Evolutionary conservation across 2,888 invertebrate genomes (phyloP).

Genomic region (Choreutis nemorana): DNA sequence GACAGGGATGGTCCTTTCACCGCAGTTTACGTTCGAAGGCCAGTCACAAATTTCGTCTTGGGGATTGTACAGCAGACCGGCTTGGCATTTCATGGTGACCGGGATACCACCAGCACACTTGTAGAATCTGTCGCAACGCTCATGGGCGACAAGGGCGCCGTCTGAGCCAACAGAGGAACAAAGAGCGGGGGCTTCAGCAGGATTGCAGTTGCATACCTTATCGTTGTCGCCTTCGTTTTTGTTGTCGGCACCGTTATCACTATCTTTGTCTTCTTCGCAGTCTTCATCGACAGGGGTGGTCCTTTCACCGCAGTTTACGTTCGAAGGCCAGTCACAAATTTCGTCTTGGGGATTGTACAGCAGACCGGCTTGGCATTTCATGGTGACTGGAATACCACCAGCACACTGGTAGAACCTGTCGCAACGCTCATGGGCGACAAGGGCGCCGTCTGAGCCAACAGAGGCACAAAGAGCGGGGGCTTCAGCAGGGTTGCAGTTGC

Average conservation of each 20-base stretch:
- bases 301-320: slow-evolving; percentile 20
- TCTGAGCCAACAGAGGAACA: slow-evolving; percentile 19
- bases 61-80: slow-evolving; percentile 19
- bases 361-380: slow-evolving; percentile 16
- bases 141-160: slow-evolving; percentile 19
- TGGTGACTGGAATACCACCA: slow-evolving; percentile 14
- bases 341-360: slow-evolving; percentile 18
- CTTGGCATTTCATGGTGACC: slow-evolving; percentile 14
- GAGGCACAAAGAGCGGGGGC: slow-evolving; percentile 17
- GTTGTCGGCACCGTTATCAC: slow-evolving; percentile 4
- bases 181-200: slow-evolving; percentile 18
- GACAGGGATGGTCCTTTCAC: slow-evolving; percentile 11
- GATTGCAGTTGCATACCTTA: slow-evolving; percentile 15
- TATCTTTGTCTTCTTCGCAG: slow-evolving; percentile 8
- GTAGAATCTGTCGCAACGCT: slow-evolving; percentile 25
- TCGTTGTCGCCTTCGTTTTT: slow-evolving; percentile 6
- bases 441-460: slow-evolving; percentile 17
- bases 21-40: slow-evolving; percentile 19
- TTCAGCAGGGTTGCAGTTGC: slow-evolving; percentile 10
- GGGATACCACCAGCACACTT: slow-evolving; percentile 18
- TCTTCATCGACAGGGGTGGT: slow-evolving; percentile 10
- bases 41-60: slow-evolving; percentile 19
- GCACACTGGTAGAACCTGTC: slow-evolving; percentile 22
- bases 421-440: slow-evolving; percentile 25
- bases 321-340: slow-evolving; percentile 22